Evolutionary conservation across 2,113 vertebrate genomes (phyloP).

Genomic region (Scartelaos histophorus): DNA sequence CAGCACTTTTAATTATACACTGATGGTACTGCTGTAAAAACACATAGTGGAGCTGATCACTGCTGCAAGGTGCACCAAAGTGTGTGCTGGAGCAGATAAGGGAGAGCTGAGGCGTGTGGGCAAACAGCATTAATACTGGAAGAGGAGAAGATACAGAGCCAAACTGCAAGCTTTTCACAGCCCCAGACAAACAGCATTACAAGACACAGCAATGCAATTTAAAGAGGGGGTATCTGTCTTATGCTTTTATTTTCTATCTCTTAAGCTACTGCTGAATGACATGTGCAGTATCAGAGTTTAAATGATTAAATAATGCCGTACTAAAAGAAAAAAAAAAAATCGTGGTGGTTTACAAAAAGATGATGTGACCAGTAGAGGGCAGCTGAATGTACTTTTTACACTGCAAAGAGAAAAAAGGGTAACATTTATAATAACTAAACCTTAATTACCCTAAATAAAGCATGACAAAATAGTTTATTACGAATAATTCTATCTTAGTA

Average conservation of each 20-base stretch:
- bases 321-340: too few relatives aligned
- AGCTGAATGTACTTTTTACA: too few relatives aligned
- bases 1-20: constrained; percentile 26
- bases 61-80: not conserved
- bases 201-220: not conserved
- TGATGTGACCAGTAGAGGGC: too few relatives aligned
- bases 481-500: too few relatives aligned
- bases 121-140: not conserved
- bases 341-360: too few relatives aligned
- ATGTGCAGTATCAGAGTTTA: not conserved
- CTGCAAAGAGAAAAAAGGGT: too few relatives aligned
- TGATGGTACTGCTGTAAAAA: constrained; percentile 15
- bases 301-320: too few relatives aligned
- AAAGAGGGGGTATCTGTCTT: not conserved
- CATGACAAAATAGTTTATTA: too few relatives aligned
- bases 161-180: not conserved
- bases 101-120: not conserved
- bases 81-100: not conserved
- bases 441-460: too few relatives aligned
- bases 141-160: not conserved
- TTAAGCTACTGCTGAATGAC: not conserved
- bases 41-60: not conserved
- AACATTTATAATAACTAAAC: too few relatives aligned
- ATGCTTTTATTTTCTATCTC: not conserved
- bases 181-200: not conserved